phyloP scores from a whole-genome alignment of 1,140 invertebrate species.

The Radopholus similis region DNA sequence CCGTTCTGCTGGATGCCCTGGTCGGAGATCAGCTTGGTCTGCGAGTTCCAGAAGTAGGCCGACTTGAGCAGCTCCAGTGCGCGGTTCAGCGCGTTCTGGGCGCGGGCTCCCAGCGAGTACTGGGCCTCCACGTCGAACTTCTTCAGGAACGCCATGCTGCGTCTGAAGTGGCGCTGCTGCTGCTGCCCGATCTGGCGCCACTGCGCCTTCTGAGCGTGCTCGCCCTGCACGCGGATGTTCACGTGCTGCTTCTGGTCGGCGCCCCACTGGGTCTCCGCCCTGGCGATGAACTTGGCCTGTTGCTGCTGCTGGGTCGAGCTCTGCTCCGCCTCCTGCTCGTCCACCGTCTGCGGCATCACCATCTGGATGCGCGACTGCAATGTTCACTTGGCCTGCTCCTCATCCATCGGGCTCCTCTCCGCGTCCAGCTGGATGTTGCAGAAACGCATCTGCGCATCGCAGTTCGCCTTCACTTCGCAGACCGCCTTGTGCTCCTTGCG shows the following conservation, averaged over 20 bases:
- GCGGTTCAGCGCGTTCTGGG: slow-evolving; percentile 21
- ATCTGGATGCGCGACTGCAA: slow-evolving; percentile 25
- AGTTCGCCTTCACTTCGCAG: slow-evolving; percentile 11
- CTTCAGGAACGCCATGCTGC: slow-evolving; percentile 30
- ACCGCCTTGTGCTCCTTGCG: slow-evolving; percentile 8
- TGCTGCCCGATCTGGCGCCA: neutral
- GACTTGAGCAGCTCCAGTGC: slow-evolving; percentile 26
- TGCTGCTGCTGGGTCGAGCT: neutral
- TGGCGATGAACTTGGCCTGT: slow-evolving; percentile 3
- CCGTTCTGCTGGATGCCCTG: neutral
- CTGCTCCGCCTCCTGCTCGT: slow-evolving; percentile 17
- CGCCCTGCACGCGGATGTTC: slow-evolving; percentile 27
- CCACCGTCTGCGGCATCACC: slow-evolving; percentile 26
- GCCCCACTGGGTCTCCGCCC: slow-evolving; percentile 23
- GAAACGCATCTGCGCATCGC: slow-evolving; percentile 4
- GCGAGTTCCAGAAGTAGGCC: slow-evolving; percentile 35
- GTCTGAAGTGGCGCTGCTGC: slow-evolving; percentile 11
- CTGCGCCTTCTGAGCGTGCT: slow-evolving; percentile 5
- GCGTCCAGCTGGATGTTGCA: slow-evolving; percentile 16
- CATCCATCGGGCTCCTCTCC: neutral
- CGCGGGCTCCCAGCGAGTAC: slow-evolving; percentile 13
- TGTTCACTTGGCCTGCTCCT: too few species aligned
- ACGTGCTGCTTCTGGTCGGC: slow-evolving; percentile 17
- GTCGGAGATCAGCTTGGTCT: slow-evolving; percentile 10
- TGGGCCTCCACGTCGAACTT: slow-evolving; percentile 30